A percentile compares a stretch with the other conserved stretches of the same genome.
phyloP scores from a whole-genome alignment of 1,140 invertebrate genomes.

The Pentalonia nigronervosa region DNA sequence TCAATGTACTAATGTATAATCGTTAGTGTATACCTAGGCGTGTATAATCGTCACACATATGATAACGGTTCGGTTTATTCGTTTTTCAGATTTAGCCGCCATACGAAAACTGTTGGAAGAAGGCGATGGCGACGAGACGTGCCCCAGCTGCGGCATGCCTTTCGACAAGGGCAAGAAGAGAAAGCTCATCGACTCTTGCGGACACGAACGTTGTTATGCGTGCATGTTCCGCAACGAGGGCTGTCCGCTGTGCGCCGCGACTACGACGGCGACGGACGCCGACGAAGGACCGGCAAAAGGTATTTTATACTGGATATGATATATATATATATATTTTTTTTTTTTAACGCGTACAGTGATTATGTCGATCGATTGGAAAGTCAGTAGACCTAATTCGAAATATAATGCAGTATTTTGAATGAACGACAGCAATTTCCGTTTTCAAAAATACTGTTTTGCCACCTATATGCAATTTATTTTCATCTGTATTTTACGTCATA shows the following conservation, averaged over 20 bases:
- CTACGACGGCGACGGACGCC: neutral
- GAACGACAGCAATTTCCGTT: too few relatives aligned
- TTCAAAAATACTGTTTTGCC: too few relatives aligned
- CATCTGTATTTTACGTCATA: neutral
- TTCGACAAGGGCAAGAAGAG: slow-evolving; percentile 95
- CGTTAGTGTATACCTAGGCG: too few relatives aligned
- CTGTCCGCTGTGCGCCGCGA: slow-evolving; percentile 80
- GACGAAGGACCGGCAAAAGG: neutral
- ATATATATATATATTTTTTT: too few relatives aligned
- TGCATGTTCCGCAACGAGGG: slow-evolving; percentile 91
- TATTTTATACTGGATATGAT: neutral
- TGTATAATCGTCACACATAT: too few relatives aligned
- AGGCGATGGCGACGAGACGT: slow-evolving; percentile 68
- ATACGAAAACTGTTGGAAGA: slow-evolving; percentile 72
- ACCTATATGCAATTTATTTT: neutral
- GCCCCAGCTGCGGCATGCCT: slow-evolving; percentile 87
- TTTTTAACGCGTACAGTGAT: too few relatives aligned
- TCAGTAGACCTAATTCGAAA: too few relatives aligned
- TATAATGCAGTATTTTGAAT: too few relatives aligned
- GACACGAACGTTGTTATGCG: slow-evolving; percentile 91
- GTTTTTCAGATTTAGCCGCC: slow-evolving; percentile 75
- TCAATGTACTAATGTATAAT: neutral
- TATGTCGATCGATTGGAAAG: too few relatives aligned
- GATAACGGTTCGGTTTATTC: neutral
- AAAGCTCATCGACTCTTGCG: slow-evolving; percentile 90